These are phyloP conservation scores for Dicerorhinus sumatrensis DNA, from an alignment of 2,113 vertebrate genomes.

Conservation along the genomic window DNA sequence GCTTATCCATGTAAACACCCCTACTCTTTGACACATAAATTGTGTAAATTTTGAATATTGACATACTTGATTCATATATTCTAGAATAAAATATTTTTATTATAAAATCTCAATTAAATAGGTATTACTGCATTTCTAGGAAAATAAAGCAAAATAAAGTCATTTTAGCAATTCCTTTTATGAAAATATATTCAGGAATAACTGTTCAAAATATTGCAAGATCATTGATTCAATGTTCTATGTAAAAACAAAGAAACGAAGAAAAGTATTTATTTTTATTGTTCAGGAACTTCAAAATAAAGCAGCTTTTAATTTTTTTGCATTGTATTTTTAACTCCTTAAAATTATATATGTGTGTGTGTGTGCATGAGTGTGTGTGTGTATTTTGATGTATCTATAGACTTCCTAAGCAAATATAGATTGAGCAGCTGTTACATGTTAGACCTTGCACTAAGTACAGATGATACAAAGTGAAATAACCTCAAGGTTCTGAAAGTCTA, in stretches of 20 bases:
- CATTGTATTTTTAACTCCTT: background rate
- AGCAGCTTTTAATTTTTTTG: background rate
- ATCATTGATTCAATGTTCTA: background rate
- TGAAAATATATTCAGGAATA: background rate
- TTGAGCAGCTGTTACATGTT: background rate
- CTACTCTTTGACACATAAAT: background rate
- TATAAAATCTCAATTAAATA: background rate
- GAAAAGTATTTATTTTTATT: background rate
- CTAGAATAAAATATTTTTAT: background rate
- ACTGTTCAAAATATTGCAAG: background rate
- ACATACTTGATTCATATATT: background rate
- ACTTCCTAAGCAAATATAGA: background rate
- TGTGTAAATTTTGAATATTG: background rate
- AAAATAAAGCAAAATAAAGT: slow-evolving; percentile 32
- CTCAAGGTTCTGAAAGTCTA: background rate
- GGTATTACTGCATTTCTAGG: background rate
- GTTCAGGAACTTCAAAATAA: background rate
- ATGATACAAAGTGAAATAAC: background rate
- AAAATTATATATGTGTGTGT: background rate
- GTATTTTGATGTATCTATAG: background rate
- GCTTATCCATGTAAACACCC: background rate
- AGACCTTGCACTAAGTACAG: background rate
- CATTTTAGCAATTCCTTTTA: background rate
- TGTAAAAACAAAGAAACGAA: background rate
- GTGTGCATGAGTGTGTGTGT: no score